Evolutionary conservation across 2,888 invertebrate genomes (phyloP).

Genomic region (Cataglyphis cursor): DNA sequence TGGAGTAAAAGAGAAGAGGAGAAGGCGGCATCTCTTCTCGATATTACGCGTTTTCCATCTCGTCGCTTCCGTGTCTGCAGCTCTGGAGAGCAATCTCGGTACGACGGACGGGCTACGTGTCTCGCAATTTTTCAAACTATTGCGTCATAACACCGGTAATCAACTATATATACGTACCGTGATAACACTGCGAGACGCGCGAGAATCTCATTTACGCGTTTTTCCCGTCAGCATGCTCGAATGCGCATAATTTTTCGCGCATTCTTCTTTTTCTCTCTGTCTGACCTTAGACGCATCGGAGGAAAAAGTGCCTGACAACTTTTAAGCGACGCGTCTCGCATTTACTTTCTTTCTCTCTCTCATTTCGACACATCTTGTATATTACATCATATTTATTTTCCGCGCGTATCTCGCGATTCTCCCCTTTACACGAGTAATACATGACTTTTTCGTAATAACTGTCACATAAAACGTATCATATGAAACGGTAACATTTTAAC

Average conservation of each 20-base stretch:
- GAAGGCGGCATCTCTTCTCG: slow-evolving; percentile 36
- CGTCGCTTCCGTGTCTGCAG: slow-evolving; percentile 52
- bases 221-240: slow-evolving; percentile 15
- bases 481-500: background rate
- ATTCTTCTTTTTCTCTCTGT: slow-evolving; percentile 3
- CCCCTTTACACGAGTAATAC: background rate
- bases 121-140: slow-evolving; percentile 57
- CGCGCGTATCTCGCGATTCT: background rate
- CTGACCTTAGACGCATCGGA: background rate
- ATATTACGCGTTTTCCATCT: slow-evolving; percentile 60
- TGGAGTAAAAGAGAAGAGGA: background rate
- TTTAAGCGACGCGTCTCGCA: slow-evolving; percentile 2
- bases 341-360: background rate
- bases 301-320: slow-evolving; percentile 6
- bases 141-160: slow-evolving; percentile 49
- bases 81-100: slow-evolving; percentile 52
- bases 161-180: slow-evolving; percentile 41
- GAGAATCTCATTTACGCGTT: slow-evolving; percentile 45
- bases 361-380: background rate
- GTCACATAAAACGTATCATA: background rate
- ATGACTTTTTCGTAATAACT: background rate
- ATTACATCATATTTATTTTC: slow-evolving; percentile 12
- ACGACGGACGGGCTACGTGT: slow-evolving; percentile 49
- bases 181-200: slow-evolving; percentile 49
- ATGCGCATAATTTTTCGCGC: slow-evolving; percentile 44